Evolutionary conservation across 2,113 vertebrate species (phyloP), one percentile per base, ranked within the genome.

Genomic region (Pterocles gutturalis): DNA sequence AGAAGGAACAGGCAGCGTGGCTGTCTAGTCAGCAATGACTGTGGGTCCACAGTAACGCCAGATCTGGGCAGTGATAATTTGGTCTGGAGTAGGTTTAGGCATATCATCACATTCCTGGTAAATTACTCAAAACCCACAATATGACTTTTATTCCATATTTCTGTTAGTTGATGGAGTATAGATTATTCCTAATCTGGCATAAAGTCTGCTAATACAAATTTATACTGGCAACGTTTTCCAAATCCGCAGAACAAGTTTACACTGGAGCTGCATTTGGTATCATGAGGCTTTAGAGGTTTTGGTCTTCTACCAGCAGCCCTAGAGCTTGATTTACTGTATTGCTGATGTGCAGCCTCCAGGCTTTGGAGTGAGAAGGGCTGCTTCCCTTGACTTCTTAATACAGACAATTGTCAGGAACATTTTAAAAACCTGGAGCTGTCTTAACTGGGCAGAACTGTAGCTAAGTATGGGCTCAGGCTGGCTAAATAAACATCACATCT

Each of bases 161-260:
- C 53, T 75, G 46, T 55, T 80, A 60, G 38, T 16, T 80, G 72
- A 91, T 92, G 83, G 85, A 83, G n/a, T 61, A 92, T 9, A 72
- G 80, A 73, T 87, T 87, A 84, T 31, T 62, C 46, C 64, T 49
- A 83, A 45, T 12, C 83, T 80, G 86, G 76, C 76, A 83, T 18
- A 49, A 94, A 80, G 76, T 54, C 54, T 41, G 58, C 54, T 72
- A 76, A 92, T 41, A 80, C 45, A 69, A 86, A 92, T 69, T 57
- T 60, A 89, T 69, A 69, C 67, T 73, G 77, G 72, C 80, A 93
- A 17, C 0, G 0, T 21, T 69, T 72, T 64, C 89, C 45, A 14
- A 83, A 93, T 53, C n/a, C 4, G 0, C 83, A 89, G 49, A 89
- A 93, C 93, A 94, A 91, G 89, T 93, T 96, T 62, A 81, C 34